Conservation (phyloP, 1,140 invertebrate species). For the Ceratitis capitata region DNA sequence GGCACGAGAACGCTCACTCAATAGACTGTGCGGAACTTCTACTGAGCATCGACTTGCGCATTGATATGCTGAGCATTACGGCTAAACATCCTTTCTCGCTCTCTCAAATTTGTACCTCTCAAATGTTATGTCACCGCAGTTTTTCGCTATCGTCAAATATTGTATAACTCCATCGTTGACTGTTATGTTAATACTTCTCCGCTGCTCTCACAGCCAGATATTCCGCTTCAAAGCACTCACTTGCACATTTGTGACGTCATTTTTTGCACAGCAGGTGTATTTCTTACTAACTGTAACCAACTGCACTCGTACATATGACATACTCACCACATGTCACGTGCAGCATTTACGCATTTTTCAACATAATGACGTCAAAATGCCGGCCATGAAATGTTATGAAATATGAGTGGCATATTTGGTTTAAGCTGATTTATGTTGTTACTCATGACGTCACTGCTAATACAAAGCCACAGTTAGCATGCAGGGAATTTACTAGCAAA, state of each 20-base stretch:
- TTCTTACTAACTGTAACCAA: too few species aligned
- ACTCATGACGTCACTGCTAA: not conserved
- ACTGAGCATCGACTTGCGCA: not conserved
- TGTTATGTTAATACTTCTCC: not conserved
- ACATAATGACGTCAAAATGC: constrained; percentile 8
- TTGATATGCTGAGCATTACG: not conserved
- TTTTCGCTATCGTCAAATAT: not conserved
- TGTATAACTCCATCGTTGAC: not conserved
- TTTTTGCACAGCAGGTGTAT: not conserved
- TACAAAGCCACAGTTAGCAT: not conserved
- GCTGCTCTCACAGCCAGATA: not conserved
- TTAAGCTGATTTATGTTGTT: constrained; percentile 7
- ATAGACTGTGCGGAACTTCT: not conserved
- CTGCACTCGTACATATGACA: not conserved
- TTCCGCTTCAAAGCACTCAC: not conserved
- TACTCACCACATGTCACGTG: not conserved
- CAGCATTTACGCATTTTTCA: not conserved
- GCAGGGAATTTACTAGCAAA: not conserved
- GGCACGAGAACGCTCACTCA: not conserved
- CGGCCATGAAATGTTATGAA: not conserved
- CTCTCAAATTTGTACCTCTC: not conserved
- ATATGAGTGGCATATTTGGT: not conserved
- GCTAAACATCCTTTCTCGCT: not conserved
- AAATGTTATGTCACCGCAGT: constrained; percentile 15
- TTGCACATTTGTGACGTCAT: constrained; percentile 27